These are phyloP conservation scores for Gastrophysa polygoni DNA, from an alignment of 2,888 invertebrate genomes.

Conservation along the genomic window DNA sequence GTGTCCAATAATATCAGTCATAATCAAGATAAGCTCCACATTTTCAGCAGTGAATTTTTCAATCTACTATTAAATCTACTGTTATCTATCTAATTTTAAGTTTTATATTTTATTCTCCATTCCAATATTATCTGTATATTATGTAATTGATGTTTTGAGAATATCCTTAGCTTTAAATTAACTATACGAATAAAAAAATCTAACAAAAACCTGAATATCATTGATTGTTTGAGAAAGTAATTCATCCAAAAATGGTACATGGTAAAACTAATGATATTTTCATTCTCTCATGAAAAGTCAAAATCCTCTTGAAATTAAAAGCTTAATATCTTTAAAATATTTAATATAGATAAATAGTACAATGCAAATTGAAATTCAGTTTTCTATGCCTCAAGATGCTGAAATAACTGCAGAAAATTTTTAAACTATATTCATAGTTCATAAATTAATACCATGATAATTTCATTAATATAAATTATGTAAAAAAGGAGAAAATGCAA, in stretches of 20 bases:
- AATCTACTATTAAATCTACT: neutral
- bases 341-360: neutral
- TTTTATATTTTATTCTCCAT: neutral
- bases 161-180: neutral
- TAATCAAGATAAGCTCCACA: neutral
- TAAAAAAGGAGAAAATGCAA: slow-evolving; percentile 24
- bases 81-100: neutral
- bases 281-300: no score
- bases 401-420: slow-evolving; percentile 27
- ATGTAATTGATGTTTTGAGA: neutral
- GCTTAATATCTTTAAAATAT: neutral
- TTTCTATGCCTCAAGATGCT: neutral
- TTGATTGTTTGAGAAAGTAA: no score
- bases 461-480: slow-evolving; percentile 20
- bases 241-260: no score
- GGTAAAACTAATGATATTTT: no score
- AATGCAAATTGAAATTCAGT: neutral
- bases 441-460: slow-evolving; percentile 33
- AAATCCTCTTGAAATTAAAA: no score
- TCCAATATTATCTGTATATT: neutral
- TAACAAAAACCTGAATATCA: no score
- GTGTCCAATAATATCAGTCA: no score
- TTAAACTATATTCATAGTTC: slow-evolving; percentile 25
- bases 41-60: neutral
- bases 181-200: neutral